Base-by-base conservation (phyloP, 2,888 invertebrate species). In the Xestia rhomboidea region DNA sequence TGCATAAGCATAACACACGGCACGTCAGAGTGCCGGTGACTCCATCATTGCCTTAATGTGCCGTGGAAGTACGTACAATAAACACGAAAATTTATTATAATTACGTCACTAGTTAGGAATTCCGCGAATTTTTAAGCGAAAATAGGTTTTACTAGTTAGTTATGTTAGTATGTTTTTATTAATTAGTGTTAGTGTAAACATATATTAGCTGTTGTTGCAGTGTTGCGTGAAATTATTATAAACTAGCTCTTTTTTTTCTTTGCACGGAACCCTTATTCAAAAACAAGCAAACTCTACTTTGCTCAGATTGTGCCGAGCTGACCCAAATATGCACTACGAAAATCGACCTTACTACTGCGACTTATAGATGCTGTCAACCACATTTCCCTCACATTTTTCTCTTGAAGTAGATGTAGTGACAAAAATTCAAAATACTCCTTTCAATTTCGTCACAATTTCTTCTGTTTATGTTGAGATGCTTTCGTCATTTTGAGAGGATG, bases 91-190 rank as follows among this genome's bases (percentile, higher is more conserved):
- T 85, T 83, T 83, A 80, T 80, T 71, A 54, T 57, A 67, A 64
- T 73, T 71, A 82, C 84, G 77, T 87, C 81, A 77, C 30, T 38
- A 38, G 24, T 34, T 83, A 68, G 78, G 72, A 66, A 73, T 84
- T 78, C 68, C 60, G 49, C 51, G 30, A 71, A 83, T 41, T 78
- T 68, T 78, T 68, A 71, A 44, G 60, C 66, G 68, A 69, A 86
- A 85, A 86, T 83, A 82, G 84, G 63, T 86, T 86, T 84, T 76
- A 84, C 71, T 83, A 38, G 68, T 46, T 67, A 18, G 46, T 62
- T 10, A 13, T 67, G 69, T 76, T 76, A 66, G 57, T 67, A 51
- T 67, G 57, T 76, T 76, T 68, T 80, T 73, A 80, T 73, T 83
- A 77, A 78, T 67, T 69, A 72, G 30, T n/a, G 10, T 34, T 4